Percentiles rank a stretch among this genome's conserved stretches.
phyloP scores from a whole-genome alignment of 2,113 vertebrate species.

The Morone chrysops region DNA sequence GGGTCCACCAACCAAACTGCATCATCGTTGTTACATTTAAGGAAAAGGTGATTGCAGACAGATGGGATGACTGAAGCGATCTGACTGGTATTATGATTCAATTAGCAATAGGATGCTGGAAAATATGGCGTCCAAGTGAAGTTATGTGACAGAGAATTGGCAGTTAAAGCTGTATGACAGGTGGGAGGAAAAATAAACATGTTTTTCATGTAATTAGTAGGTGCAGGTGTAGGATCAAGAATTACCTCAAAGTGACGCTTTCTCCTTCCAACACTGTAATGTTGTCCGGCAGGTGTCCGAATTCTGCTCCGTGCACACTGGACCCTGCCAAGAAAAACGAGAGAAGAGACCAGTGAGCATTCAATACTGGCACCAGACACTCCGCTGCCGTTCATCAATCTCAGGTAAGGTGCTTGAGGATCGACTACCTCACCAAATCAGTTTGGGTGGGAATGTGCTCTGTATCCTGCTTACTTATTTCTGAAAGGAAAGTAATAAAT shows the following conservation, averaged over 20 bases:
- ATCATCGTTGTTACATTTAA: constrained; percentile 16
- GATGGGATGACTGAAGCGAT: neutral
- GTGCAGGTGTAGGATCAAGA: constrained; percentile 71
- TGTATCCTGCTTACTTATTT: constrained; percentile 65
- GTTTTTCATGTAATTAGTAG: constrained; percentile 65
- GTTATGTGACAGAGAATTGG: constrained; percentile 53
- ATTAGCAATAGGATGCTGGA: constrained; percentile 39
- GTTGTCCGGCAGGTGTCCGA: constrained; percentile 85
- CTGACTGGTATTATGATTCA: constrained; percentile 59
- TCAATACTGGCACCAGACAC: constrained; percentile 64
- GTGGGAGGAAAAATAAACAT: constrained; percentile 55
- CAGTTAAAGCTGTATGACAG: constrained; percentile 58
- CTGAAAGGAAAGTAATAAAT: constrained; percentile 71
- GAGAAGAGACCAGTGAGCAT: constrained; percentile 59
- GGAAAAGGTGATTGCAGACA: constrained; percentile 20
- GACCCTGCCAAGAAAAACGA: constrained; percentile 78
- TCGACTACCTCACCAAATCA: constrained; percentile 32
- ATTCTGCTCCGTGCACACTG: constrained; percentile 77
- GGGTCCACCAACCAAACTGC: constrained; percentile 3
- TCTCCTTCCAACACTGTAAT: constrained; percentile 86
- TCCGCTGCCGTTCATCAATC: constrained; percentile 48
- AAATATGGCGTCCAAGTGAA: constrained; percentile 62
- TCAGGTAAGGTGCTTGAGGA: constrained; percentile 42
- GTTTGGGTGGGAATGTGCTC: constrained; percentile 41
- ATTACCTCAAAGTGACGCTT: constrained; percentile 84